phyloP scores from a whole-genome alignment of 2,888 invertebrate genomes.

The Conops quadrifasciatus region DNA sequence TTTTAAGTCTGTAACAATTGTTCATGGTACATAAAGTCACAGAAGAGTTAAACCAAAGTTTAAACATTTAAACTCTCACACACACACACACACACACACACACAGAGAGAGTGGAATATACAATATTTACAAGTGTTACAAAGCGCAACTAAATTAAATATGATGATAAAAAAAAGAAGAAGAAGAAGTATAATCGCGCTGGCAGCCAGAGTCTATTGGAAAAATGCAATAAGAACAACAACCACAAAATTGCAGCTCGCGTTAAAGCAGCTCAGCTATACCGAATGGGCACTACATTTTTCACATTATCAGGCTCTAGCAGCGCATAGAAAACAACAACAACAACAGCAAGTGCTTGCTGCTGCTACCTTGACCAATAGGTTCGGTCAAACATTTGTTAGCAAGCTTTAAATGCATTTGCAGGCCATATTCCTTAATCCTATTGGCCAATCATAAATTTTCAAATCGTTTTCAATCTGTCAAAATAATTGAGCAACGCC shows the following conservation, averaged over 20 bases:
- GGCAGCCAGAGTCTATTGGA: constrained; percentile 3
- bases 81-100: background rate
- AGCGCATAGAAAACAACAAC: background rate
- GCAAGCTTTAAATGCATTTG: constrained; percentile 32
- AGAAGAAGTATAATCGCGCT: too few relatives aligned
- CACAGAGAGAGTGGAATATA: background rate
- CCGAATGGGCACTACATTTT: background rate
- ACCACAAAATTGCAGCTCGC: background rate
- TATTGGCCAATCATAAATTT: constrained; percentile 56
- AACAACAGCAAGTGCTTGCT: background rate
- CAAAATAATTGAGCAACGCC: constrained; percentile 47
- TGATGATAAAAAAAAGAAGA: too few relatives aligned
- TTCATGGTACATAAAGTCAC: too few relatives aligned
- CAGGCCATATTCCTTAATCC: constrained; percentile 26
- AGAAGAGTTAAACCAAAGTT: too few relatives aligned
- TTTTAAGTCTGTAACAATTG: too few relatives aligned
- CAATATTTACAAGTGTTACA: background rate
- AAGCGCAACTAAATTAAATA: background rate
- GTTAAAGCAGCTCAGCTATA: constrained; percentile 27
- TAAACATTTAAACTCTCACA: background rate
- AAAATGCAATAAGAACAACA: constrained; percentile 19
- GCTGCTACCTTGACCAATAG: background rate
- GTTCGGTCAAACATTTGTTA: constrained; percentile 35
- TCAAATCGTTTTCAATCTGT: constrained; percentile 59
- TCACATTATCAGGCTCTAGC: background rate